These are phyloP conservation scores for Yoshiicerus persimilis DNA, from an alignment of 1,140 invertebrate species.

Conservation along the genomic window DNA sequence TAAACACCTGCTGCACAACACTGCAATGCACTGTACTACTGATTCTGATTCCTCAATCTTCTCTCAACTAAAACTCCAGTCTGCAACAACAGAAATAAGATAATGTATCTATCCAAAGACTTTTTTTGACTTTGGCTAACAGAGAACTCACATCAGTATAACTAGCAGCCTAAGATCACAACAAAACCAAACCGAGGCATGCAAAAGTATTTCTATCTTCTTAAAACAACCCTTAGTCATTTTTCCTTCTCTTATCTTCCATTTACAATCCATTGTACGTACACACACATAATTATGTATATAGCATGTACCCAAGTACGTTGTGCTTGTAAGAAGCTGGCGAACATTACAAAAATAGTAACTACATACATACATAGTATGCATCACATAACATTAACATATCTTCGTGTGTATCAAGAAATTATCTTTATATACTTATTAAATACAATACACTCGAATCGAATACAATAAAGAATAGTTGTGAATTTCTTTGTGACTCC, in stretches of 20 bases:
- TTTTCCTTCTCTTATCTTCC: background rate
- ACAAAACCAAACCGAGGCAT: background rate
- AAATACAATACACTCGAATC: too few species aligned
- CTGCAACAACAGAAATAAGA: background rate
- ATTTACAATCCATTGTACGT: background rate
- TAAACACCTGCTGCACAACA: conserved; percentile 43
- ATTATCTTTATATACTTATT: too few species aligned
- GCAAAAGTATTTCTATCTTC: background rate
- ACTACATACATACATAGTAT: background rate
- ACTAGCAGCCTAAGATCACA: background rate
- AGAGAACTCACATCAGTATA: background rate
- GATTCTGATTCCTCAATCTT: conserved; percentile 22
- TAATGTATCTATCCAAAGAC: conserved; percentile 7
- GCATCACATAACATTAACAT: background rate
- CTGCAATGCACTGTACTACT: conserved; percentile 28
- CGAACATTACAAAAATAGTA: background rate
- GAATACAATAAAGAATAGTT: background rate
- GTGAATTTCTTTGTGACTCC: background rate
- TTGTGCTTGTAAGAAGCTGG: background rate
- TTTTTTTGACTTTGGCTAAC: background rate
- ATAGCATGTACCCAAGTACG: background rate
- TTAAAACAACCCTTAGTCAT: background rate
- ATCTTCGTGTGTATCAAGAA: background rate
- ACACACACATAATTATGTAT: background rate
- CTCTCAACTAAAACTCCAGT: background rate